A percentile compares a stretch with the other conserved stretches of the same genome.
These are phyloP conservation scores for Salminus brasiliensis DNA, from an alignment of 2,113 vertebrate species.

Conservation along the genomic window DNA sequence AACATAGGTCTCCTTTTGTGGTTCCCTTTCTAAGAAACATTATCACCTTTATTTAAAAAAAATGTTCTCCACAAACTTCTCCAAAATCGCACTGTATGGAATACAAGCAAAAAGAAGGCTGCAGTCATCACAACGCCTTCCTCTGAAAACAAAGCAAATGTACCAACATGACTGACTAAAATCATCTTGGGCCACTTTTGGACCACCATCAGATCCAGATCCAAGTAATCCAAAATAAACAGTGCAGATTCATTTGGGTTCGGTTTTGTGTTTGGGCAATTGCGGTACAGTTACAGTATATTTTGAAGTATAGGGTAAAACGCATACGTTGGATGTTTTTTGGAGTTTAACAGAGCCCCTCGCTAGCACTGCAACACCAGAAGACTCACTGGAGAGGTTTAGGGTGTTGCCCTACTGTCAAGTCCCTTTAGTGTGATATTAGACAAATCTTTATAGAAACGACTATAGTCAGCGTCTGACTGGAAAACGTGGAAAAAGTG, in stretches of 20 bases:
- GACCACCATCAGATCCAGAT: neutral
- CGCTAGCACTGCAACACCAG: slow-evolving; percentile 67
- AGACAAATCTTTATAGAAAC: slow-evolving; percentile 69
- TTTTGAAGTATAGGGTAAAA: slow-evolving; percentile 5
- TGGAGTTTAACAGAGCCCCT: neutral
- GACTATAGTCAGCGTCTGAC: slow-evolving; percentile 68
- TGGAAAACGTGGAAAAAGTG: slow-evolving; percentile 68
- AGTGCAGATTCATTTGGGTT: slow-evolving; percentile 7
- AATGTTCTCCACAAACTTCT: neutral
- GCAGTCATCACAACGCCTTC: neutral
- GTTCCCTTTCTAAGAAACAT: too few species aligned
- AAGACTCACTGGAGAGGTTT: slow-evolving; percentile 71
- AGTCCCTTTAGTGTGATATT: slow-evolving; percentile 74
- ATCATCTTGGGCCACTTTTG: neutral
- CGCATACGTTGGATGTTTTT: neutral
- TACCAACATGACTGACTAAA: neutral
- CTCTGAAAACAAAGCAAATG: slow-evolving; percentile 15
- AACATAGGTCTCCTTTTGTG: too few species aligned
- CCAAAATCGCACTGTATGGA: neutral
- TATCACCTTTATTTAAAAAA: neutral
- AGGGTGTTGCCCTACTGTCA: slow-evolving; percentile 77
- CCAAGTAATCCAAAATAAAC: slow-evolving; percentile 1
- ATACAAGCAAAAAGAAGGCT: neutral
- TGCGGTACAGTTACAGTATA: neutral
- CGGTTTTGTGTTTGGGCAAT: slow-evolving; percentile 5